Evolutionary conservation across 1,140 invertebrate species (phyloP).

Genomic region (Lysiphlebus fabarum): DNA sequence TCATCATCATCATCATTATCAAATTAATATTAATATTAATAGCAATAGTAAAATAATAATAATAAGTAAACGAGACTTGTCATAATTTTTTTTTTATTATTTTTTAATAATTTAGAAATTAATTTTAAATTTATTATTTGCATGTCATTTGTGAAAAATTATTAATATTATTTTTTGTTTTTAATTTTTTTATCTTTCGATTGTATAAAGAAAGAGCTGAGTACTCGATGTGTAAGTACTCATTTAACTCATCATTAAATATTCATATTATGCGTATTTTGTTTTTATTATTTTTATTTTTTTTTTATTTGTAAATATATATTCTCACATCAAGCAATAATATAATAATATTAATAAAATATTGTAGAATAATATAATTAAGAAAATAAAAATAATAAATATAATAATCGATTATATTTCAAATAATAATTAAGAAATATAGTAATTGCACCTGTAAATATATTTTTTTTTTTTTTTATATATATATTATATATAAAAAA

Average conservation of each 20-base stretch:
- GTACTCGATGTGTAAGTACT: conserved; percentile 28
- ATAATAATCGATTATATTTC: conserved; percentile 3
- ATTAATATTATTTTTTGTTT: too few species aligned
- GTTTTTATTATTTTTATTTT: too few species aligned
- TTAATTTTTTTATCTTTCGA: conserved; percentile 4
- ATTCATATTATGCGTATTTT: too few species aligned
- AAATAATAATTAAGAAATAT: background rate
- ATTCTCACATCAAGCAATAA: too few species aligned
- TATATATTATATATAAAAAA: conserved; percentile 8
- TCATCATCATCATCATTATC: too few species aligned
- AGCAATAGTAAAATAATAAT: conserved; percentile 2
- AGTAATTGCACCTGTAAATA: conserved; percentile 14
- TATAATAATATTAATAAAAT: too few species aligned
- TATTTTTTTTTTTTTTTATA: conserved; percentile 13
- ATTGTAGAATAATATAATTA: too few species aligned
- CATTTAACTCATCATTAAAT: too few species aligned
- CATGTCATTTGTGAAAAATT: background rate
- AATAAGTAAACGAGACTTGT: background rate
- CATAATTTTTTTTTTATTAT: background rate
- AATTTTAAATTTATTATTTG: too few species aligned
- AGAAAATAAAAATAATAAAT: conserved; percentile 8
- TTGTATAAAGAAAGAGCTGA: background rate
- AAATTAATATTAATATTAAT: background rate
- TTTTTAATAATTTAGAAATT: conserved; percentile 16
- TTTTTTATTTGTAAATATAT: too few species aligned